phyloP scores from a whole-genome alignment of 2,888 invertebrate genomes.

The Lamellibrachia satsuma region DNA sequence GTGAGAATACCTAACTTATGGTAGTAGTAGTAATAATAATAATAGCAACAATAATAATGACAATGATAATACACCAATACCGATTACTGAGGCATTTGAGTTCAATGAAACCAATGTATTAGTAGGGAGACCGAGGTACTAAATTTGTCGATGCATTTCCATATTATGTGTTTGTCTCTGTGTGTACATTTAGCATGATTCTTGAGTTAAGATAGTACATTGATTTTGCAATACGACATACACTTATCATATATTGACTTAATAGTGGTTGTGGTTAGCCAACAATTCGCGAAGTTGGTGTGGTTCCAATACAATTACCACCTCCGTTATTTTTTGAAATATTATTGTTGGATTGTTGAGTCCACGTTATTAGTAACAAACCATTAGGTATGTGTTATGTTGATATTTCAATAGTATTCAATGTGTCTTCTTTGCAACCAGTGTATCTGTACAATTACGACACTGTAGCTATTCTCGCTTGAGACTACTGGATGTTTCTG shows the following conservation, averaged over 20 bases:
- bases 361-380: background rate
- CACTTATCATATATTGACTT: background rate
- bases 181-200: background rate
- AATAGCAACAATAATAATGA: background rate
- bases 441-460: background rate
- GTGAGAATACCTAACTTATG: background rate
- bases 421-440: background rate
- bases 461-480: background rate
- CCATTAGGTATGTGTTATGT: background rate
- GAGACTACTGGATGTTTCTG: background rate
- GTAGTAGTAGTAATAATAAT: background rate
- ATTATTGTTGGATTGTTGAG: too few relatives aligned
- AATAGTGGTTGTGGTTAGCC: background rate
- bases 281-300: too few relatives aligned
- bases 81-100: background rate
- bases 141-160: background rate
- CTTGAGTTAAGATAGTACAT: background rate
- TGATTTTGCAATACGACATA: background rate
- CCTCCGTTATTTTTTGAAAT: too few relatives aligned
- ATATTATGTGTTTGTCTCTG: background rate
- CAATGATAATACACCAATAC: conserved; percentile 19
- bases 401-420: background rate
- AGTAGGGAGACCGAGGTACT: too few relatives aligned
- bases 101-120: too few relatives aligned
- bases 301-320: too few relatives aligned